These are phyloP conservation scores for Oriolus oriolus DNA, from an alignment of 2,113 vertebrate genomes.

Conservation along the genomic window DNA sequence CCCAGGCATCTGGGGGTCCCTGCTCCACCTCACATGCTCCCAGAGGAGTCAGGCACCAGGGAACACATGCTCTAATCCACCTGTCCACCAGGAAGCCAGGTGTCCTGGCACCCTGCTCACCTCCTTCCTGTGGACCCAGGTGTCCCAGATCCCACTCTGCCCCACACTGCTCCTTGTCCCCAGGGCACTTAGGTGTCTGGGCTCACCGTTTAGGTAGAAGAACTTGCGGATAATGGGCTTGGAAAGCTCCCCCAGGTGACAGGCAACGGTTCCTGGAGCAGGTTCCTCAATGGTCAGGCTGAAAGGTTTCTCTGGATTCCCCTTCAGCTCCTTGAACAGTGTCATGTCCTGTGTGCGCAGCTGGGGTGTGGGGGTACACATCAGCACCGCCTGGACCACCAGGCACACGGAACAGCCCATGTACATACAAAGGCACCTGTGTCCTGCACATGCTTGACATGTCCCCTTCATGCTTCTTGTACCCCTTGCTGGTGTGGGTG, in stretches of 20 bases:
- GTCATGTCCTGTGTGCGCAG: not conserved
- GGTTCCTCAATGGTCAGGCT: not conserved
- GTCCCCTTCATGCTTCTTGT: not conserved
- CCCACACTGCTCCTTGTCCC: not conserved
- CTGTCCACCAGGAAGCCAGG: not conserved
- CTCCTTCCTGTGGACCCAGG: fast-evolving
- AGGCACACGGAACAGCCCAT: fast-evolving
- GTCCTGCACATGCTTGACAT: fast-evolving
- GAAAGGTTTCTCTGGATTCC: not conserved
- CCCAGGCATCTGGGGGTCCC: not conserved
- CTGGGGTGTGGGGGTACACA: not conserved
- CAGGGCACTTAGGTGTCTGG: not conserved
- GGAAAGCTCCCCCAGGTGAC: not conserved
- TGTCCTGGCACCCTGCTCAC: not conserved
- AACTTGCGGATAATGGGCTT: slow-evolving; percentile 13
- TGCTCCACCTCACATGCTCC: not conserved
- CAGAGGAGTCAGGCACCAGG: not conserved
- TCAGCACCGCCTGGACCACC: not conserved
- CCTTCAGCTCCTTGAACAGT: not conserved
- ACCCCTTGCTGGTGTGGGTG: not conserved
- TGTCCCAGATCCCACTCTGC: not conserved
- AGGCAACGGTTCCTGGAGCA: not conserved
- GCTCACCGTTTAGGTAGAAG: slow-evolving; percentile 33
- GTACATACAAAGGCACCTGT: fast-evolving
- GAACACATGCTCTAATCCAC: not conserved